A percentile compares a stretch with the other conserved stretches of the same genome.
These are phyloP conservation scores for Temnothorax longispinosus DNA, from an alignment of 1,140 invertebrate species.

Conservation along the genomic window DNA sequence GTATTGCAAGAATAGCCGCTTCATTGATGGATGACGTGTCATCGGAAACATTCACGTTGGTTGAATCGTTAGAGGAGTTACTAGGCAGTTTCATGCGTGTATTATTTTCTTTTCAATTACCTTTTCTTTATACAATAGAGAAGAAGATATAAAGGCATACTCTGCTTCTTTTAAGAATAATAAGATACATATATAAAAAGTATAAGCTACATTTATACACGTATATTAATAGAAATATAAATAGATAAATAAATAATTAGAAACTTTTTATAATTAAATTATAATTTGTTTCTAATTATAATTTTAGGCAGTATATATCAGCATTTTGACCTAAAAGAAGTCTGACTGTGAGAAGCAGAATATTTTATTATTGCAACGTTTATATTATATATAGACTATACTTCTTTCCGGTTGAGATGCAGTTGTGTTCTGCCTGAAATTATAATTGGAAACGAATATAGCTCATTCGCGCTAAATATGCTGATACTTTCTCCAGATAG, in stretches of 20 bases:
- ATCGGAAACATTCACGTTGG: neutral
- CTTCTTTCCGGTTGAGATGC: too few relatives aligned
- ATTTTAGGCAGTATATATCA: too few relatives aligned
- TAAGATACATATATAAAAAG: neutral
- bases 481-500: slow-evolving; percentile 37
- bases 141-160: too few relatives aligned
- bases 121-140: neutral
- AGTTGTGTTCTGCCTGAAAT: neutral
- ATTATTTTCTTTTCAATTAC: neutral
- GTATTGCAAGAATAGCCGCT: neutral
- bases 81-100: neutral
- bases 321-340: too few relatives aligned
- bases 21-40: slow-evolving; percentile 39
- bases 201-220: too few relatives aligned
- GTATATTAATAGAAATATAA: too few relatives aligned
- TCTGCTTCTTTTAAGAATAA: neutral
- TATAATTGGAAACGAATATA: neutral
- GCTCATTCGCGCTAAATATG: neutral
- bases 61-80: slow-evolving; percentile 17
- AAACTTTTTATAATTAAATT: too few relatives aligned
- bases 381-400: too few relatives aligned
- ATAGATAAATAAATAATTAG: too few relatives aligned
- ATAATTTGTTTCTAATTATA: too few relatives aligned
- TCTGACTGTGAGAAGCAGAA: too few relatives aligned
- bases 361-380: too few relatives aligned